These are phyloP conservation scores for Eupithecia exiguata DNA, from an alignment of 2,888 invertebrate species.

Conservation along the genomic window DNA sequence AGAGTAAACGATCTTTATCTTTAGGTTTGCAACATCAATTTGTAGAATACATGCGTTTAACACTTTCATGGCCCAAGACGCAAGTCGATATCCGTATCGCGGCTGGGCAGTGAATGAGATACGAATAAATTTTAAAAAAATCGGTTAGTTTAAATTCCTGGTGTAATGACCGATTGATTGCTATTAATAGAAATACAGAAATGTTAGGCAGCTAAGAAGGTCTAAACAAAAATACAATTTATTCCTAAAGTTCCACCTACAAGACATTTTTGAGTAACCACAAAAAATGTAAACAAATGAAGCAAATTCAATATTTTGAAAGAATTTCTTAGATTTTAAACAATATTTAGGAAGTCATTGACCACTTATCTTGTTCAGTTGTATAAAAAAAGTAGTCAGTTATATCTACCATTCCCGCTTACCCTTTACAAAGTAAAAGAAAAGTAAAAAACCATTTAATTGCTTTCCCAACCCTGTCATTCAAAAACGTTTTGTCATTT, in stretches of 20 bases:
- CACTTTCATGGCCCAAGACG: too few species aligned
- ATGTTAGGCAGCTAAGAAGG: too few species aligned
- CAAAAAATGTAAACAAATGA: background rate
- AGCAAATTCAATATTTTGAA: background rate
- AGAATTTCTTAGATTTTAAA: background rate
- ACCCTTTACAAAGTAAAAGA: background rate
- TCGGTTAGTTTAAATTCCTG: too few species aligned
- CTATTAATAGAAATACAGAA: background rate
- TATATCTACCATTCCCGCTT: background rate
- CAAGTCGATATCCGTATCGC: too few species aligned
- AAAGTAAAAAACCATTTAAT: constrained; percentile 1
- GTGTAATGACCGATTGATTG: too few species aligned
- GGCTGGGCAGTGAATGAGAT: too few species aligned
- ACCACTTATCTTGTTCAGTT: background rate
- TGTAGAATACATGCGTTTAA: background rate
- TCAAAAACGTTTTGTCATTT: constrained; percentile 40
- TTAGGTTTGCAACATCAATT: background rate
- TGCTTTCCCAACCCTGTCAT: constrained; percentile 19
- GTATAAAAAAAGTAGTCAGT: background rate
- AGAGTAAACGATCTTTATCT: too few species aligned
- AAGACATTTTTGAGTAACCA: background rate
- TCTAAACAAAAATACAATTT: too few species aligned
- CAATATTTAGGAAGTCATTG: background rate
- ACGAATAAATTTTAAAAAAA: too few species aligned
- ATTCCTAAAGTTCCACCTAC: background rate